Conservation (phyloP, 2,113 vertebrate species). For the Oryzias javanicus region DNA sequence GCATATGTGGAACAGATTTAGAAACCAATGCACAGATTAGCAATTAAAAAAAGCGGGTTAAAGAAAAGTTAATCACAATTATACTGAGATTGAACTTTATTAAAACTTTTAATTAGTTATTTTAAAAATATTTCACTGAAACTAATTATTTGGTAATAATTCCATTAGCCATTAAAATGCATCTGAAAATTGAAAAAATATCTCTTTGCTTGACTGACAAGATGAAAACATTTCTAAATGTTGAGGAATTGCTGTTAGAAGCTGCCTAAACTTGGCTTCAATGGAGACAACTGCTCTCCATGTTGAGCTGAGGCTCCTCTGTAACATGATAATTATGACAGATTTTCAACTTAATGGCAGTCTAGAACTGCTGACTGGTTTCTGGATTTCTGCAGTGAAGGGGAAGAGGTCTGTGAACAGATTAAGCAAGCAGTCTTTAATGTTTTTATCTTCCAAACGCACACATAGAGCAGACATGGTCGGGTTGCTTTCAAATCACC, state of each 20-base stretch:
- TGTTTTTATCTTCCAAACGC: conserved; percentile 77
- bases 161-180: too few species aligned
- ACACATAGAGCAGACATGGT: conserved; percentile 57
- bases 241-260: background rate
- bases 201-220: background rate
- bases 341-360: conserved; percentile 70
- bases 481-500: conserved; percentile 71
- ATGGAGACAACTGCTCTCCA: conserved; percentile 58
- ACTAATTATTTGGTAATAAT: too few species aligned
- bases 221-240: conserved; percentile 3
- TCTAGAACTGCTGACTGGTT: conserved; percentile 72
- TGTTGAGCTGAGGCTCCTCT: conserved; percentile 64
- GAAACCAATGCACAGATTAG: too few species aligned
- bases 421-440: conserved; percentile 76
- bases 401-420: conserved; percentile 56
- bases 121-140: too few species aligned
- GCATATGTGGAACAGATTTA: too few species aligned
- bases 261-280: conserved; percentile 2
- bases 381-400: conserved; percentile 53
- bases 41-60: too few species aligned
- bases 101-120: too few species aligned
- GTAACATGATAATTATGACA: conserved; percentile 71
- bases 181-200: too few species aligned
- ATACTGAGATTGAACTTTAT: too few species aligned
- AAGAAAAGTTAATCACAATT: too few species aligned